phyloP scores from a whole-genome alignment of 1,140 invertebrate species.

The Meloidogyne chitwoodi region DNA sequence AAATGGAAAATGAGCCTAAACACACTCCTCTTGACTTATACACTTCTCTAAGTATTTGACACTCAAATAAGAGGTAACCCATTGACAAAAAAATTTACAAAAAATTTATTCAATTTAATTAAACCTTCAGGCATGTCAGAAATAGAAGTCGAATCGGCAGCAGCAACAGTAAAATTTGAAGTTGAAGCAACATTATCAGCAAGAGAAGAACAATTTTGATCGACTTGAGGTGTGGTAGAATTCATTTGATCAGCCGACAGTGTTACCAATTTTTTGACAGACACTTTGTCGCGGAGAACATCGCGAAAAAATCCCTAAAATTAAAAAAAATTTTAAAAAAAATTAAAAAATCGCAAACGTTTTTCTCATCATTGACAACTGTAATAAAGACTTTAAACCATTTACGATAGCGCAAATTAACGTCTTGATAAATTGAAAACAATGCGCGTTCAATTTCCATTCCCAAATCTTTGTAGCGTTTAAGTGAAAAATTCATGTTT shows the following conservation, averaged over 20 bases:
- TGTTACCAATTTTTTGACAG: constrained; percentile 11
- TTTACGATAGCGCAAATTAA: constrained; percentile 14
- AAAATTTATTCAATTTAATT: background rate
- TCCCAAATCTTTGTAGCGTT: constrained; percentile 17
- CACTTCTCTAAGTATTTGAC: too few relatives aligned
- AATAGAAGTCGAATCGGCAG: constrained; percentile 7
- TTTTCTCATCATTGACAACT: constrained; percentile 13
- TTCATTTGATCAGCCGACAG: constrained; percentile 1
- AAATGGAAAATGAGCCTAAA: too few relatives aligned
- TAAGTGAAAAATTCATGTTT: constrained; percentile 18
- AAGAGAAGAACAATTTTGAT: background rate
- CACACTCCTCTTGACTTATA: too few relatives aligned
- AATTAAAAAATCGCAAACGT: background rate
- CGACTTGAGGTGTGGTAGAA: background rate
- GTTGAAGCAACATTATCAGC: background rate
- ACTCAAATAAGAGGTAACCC: too few relatives aligned
- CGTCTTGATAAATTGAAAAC: constrained; percentile 7
- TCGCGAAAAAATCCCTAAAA: constrained; percentile 7
- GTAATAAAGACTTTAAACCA: constrained; percentile 21
- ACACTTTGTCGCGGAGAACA: constrained; percentile 15
- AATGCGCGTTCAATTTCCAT: constrained; percentile 13
- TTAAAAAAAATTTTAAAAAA: background rate
- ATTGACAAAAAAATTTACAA: too few relatives aligned
- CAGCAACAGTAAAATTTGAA: background rate
- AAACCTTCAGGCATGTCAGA: background rate